Conservation (phyloP, 2,797 vertebrate species). For the Netta rufina region DNA sequence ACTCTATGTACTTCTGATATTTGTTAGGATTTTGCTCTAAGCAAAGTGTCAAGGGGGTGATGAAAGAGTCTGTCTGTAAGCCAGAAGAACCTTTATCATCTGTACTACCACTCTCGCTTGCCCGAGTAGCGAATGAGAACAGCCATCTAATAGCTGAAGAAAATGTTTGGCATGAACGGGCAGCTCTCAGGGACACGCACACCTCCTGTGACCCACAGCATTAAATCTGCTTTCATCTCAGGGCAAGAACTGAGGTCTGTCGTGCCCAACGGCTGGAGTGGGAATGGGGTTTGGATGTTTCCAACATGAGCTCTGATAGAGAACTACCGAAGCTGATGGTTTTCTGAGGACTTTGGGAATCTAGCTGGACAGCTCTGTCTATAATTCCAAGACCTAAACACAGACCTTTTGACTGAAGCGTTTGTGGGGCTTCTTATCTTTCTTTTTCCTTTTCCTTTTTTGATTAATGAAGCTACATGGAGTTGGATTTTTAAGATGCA, state of each 20-base stretch:
- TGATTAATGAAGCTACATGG: neutral
- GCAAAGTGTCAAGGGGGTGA: neutral
- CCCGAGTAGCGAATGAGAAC: neutral
- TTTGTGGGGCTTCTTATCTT: neutral
- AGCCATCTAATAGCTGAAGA: neutral
- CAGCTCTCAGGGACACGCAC: neutral
- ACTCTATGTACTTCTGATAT: neutral
- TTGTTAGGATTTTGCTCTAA: neutral
- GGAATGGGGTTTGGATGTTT: neutral
- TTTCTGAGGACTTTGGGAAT: neutral
- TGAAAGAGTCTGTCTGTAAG: neutral
- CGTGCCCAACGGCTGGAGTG: neutral
- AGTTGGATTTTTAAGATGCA: neutral
- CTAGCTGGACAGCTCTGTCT: neutral
- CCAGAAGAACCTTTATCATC: neutral
- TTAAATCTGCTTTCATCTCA: neutral
- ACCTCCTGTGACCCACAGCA: neutral
- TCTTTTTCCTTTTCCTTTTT: neutral
- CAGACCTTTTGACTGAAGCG: neutral
- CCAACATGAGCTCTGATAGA: neutral
- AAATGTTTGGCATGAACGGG: neutral
- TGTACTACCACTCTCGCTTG: neutral
- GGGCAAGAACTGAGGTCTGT: neutral
- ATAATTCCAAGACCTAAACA: neutral
- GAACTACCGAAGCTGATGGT: neutral